A percentile compares a stretch with the other conserved stretches of the same genome.
Conservation (phyloP, 2,797 vertebrate genomes). For the Thaleichthys pacificus region DNA sequence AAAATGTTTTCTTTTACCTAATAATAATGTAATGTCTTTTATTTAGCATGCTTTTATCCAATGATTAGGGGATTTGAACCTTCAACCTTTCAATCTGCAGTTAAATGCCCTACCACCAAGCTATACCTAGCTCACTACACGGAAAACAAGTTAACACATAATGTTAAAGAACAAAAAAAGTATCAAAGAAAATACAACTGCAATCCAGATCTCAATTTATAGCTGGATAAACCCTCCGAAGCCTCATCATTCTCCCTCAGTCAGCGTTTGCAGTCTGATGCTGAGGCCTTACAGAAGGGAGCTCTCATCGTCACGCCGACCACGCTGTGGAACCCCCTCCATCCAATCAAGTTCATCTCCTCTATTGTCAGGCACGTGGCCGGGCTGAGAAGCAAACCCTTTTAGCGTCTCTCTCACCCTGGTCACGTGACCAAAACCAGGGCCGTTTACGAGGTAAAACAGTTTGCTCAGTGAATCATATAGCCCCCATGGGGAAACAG, state of each 20-base stretch:
- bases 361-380: not conserved
- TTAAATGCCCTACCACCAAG: too few species aligned
- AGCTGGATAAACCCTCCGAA: not conserved
- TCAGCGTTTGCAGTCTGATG: not conserved
- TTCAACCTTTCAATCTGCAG: not conserved
- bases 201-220: too few species aligned
- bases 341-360: not conserved
- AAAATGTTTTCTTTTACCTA: not conserved
- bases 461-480: slow-evolving; percentile 29
- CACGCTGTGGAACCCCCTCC: too few species aligned
- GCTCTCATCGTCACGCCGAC: not conserved
- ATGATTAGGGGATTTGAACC: not conserved
- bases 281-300: not conserved
- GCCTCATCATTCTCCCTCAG: not conserved
- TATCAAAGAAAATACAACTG: too few species aligned
- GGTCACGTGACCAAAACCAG: not conserved
- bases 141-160: too few species aligned
- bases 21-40: not conserved
- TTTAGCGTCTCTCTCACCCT: not conserved
- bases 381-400: not conserved
- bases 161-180: too few species aligned
- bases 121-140: too few species aligned
- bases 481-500: slow-evolving; percentile 39
- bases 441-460: slow-evolving; percentile 26
- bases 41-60: not conserved